Evolutionary conservation across 1,140 invertebrate genomes (phyloP), one percentile per base, ranked within the genome.

Genomic region (Trachymyrmex cornetzi): DNA sequence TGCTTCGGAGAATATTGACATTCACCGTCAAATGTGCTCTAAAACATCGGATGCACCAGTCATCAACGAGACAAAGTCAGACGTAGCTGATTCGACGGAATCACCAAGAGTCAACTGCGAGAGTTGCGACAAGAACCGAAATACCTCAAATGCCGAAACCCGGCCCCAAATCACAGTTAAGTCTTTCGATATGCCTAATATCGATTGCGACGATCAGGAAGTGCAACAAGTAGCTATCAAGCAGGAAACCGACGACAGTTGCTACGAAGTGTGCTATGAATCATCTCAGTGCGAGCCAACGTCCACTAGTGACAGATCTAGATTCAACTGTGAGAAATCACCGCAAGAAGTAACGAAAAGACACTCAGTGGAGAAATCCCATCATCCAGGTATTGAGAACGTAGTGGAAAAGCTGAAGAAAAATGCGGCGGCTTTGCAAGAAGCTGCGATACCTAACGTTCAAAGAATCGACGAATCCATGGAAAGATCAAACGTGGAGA

Each of bases 381-480:
- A 94, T 2, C 91, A 94, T 87, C 88, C 93, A 0, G 94, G 94
- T 0, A 95, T 95, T 30, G 94, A 95, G 50, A 95, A 95, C 48
- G 94, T 95, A 14, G 94, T 95, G 0, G 94, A 95, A 72, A 95
- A 95, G 59, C 34, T 95, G 55, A 95, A 95, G 67, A 95, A 95
- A 61, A 94, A 94, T 48, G 94, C 94, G 16, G 94, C 91, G 0
- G 91, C 92, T 0, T 9, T 92, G 30, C 89, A 93, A 5, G 92
- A 93, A 38, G 50, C 75, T 14, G 16, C 79, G n/a, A 11, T 38
- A 24, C 55, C 86, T 0, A 12, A 14, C 0, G 2, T 16, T 0
- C 86, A 63, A 11, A 90, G 75, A 38, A 11, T 67, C 5, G 89
- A 90, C 1, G 82, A 90, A 0, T 71, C 44, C 22, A 0, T n/a